A percentile compares a stretch with the other conserved stretches of the same genome.
phyloP scores from a whole-genome alignment of 2,888 invertebrate genomes.

The Ectobius pallidus region DNA sequence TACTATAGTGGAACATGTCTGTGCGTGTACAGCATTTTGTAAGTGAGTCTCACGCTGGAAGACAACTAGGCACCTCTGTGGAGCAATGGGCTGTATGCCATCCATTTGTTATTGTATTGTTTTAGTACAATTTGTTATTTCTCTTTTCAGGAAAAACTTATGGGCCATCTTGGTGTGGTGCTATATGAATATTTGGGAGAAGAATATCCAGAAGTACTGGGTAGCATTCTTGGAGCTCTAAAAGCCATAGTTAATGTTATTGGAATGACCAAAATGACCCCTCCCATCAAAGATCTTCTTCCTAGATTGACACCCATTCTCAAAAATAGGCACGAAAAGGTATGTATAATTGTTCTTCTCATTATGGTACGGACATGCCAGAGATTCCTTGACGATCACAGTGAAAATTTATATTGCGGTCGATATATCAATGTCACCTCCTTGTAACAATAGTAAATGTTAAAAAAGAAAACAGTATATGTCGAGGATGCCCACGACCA shows the following conservation, averaged over 20 bases:
- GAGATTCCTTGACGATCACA: background rate
- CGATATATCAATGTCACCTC: too few species aligned
- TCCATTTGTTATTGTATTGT: too few species aligned
- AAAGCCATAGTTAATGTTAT: constrained; percentile 99
- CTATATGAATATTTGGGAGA: constrained; percentile 99
- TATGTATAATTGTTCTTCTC: constrained; percentile 34
- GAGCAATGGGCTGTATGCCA: too few species aligned
- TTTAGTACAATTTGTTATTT: too few species aligned
- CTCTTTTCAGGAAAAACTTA: constrained; percentile 83
- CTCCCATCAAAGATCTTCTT: constrained; percentile 97
- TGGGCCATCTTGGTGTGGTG: constrained; percentile 99
- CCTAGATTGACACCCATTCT: constrained; percentile 97
- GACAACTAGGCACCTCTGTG: too few species aligned
- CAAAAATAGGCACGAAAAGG: constrained; percentile 87
- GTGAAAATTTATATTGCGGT: too few species aligned
- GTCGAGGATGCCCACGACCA: too few species aligned
- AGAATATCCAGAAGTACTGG: constrained; percentile 98
- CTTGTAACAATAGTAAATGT: too few species aligned
- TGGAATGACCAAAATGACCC: constrained; percentile 99
- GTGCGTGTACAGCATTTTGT: too few species aligned
- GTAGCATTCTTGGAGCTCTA: constrained; percentile 97
- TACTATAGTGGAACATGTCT: too few species aligned
- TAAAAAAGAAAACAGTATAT: too few species aligned
- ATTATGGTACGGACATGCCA: background rate
- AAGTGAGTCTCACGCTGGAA: too few species aligned